These are phyloP conservation scores for Prietella phreatophila DNA, from an alignment of 2,113 vertebrate genomes.

Conservation along the genomic window DNA sequence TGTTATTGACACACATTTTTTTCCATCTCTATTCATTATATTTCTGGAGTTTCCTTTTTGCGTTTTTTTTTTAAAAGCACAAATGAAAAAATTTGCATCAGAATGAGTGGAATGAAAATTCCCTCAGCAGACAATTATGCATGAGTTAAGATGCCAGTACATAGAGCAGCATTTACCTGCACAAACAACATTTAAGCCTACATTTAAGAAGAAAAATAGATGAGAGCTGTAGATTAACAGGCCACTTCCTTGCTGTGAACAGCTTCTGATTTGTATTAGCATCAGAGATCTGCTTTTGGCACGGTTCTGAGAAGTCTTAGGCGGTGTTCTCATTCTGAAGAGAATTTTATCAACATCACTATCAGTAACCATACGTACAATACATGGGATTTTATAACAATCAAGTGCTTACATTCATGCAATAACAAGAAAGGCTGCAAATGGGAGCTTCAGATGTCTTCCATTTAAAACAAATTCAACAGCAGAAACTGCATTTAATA, in stretches of 20 bases:
- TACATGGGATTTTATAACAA: not conserved
- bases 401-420: not conserved
- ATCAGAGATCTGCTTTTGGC: not conserved
- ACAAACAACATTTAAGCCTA: not conserved
- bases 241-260: not conserved
- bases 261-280: not conserved
- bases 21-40: not conserved
- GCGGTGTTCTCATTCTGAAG: not conserved
- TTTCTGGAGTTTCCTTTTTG: not conserved
- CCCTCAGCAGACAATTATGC: not conserved
- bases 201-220: not conserved
- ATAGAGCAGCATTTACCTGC: not conserved
- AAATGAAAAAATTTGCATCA: not conserved
- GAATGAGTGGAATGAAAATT: slow-evolving; percentile 2
- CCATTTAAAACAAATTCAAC: not conserved
- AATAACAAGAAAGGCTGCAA: not conserved
- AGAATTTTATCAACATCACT: not conserved
- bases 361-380: not conserved
- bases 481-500: not conserved
- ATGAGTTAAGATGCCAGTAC: not conserved
- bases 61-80: not conserved
- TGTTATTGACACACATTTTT: not conserved
- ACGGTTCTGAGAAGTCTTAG: not conserved
- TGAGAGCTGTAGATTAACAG: not conserved
- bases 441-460: not conserved